Evolutionary conservation across 2,797 vertebrate species (phyloP).

Genomic region (Sarcoramphus papa): DNA sequence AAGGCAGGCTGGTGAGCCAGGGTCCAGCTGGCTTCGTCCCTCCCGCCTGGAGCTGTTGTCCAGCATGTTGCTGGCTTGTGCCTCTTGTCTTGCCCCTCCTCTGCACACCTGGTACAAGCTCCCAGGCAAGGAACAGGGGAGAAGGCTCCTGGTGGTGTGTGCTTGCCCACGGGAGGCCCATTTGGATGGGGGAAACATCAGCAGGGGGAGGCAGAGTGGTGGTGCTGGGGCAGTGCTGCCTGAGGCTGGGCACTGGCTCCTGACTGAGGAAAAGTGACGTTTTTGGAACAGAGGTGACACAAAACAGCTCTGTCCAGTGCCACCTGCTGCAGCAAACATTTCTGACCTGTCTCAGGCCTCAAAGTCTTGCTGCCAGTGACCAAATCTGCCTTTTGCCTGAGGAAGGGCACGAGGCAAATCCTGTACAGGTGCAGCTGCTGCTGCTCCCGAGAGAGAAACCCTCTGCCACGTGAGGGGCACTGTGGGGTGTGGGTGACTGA

Average conservation of each 20-base stretch:
- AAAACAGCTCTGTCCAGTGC: background rate
- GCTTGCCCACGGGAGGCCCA: background rate
- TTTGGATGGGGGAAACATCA: background rate
- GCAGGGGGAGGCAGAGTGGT: background rate
- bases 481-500: rapidly evolving
- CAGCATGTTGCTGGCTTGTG: background rate
- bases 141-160: background rate
- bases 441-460: background rate
- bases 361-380: background rate
- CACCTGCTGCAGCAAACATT: background rate
- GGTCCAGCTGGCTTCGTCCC: rapidly evolving
- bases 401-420: background rate
- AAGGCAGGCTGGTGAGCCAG: background rate
- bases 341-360: background rate
- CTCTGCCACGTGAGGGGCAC: background rate
- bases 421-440: background rate
- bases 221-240: background rate
- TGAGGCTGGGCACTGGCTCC: background rate
- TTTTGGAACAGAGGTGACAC: background rate
- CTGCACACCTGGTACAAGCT: background rate
- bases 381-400: background rate
- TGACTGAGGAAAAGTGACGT: background rate
- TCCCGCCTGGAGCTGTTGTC: background rate
- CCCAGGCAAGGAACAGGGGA: background rate
- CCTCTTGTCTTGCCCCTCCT: background rate